phyloP scores from a whole-genome alignment of 35 echinoderm and acorn worm species.

The Lytechinus variegatus region DNA sequence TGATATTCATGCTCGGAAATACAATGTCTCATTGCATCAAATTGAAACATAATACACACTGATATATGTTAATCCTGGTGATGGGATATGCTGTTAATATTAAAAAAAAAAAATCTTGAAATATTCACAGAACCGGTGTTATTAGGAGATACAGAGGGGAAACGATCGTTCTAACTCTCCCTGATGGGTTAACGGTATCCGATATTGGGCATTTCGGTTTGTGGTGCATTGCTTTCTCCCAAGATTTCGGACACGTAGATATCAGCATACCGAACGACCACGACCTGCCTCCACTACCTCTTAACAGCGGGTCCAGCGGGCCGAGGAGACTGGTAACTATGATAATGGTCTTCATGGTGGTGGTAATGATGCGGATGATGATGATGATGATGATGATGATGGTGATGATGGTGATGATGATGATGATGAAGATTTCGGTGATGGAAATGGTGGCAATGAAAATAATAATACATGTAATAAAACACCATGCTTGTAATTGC shows the following conservation, averaged over 20 bases:
- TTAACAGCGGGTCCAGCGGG: not conserved
- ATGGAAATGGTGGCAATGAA: no score
- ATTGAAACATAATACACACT: no score
- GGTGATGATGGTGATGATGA: no score
- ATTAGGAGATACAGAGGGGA: not conserved
- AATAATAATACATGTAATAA: no score
- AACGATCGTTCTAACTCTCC: slow-evolving; percentile 50
- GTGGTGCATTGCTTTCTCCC: slow-evolving; percentile 26
- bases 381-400: no score
- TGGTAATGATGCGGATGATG: not conserved
- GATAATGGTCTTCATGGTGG: not conserved
- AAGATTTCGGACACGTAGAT: slow-evolving; percentile 59
- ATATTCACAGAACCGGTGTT: not conserved
- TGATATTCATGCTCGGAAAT: no score
- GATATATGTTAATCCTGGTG: no score
- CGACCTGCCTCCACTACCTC: slow-evolving; percentile 43
- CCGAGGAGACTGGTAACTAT: not conserved
- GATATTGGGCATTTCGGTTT: slow-evolving; percentile 55
- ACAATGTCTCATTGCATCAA: no score
- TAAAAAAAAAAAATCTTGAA: no score
- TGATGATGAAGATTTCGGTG: no score
- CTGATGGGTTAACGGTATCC: not conserved
- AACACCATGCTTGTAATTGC: no score
- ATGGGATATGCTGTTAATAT: no score
- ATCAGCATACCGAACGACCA: slow-evolving; percentile 15